These are phyloP conservation scores for Aldrovandia affinis DNA, from an alignment of 2,797 vertebrate genomes.

Conservation along the genomic window DNA sequence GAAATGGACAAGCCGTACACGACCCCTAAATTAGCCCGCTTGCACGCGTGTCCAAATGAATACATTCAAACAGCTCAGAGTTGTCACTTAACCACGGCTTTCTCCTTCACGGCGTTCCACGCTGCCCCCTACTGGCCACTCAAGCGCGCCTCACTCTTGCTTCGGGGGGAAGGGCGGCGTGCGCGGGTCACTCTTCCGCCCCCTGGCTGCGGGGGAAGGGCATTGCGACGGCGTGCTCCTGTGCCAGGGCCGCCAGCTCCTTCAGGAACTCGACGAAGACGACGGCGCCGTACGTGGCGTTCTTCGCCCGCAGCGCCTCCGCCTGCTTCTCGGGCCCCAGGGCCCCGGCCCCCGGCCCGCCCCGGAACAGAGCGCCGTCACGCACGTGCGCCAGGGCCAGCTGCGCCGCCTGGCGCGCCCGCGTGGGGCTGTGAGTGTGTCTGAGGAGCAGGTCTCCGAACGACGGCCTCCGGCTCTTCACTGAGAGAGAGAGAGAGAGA, in stretches of 20 bases:
- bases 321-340: slow-evolving; percentile 80
- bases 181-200: slow-evolving; percentile 71
- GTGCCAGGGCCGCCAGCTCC: slow-evolving; percentile 91
- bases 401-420: slow-evolving; percentile 86
- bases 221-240: slow-evolving; percentile 89
- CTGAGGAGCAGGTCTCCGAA: slow-evolving; percentile 91
- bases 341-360: slow-evolving; percentile 50
- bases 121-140: background rate
- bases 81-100: too few species aligned
- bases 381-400: slow-evolving; percentile 84
- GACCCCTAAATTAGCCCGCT: slow-evolving; percentile 26
- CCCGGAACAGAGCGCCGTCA: slow-evolving; percentile 79
- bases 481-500: slow-evolving; percentile 56
- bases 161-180: too few species aligned
- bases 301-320: slow-evolving; percentile 90
- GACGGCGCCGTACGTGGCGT: slow-evolving; percentile 92
- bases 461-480: slow-evolving; percentile 90
- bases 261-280: slow-evolving; percentile 97
- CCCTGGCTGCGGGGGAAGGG: slow-evolving; percentile 81
- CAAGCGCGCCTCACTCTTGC: too few species aligned
- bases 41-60: too few species aligned
- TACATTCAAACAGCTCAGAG: too few species aligned
- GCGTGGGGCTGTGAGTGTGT: slow-evolving; percentile 90
- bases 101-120: background rate
- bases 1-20: too few species aligned